Percentiles rank a stretch among this genome's conserved stretches.
Conservation (phyloP, 2,888 invertebrate genomes). For the Stramonita haemastoma region DNA sequence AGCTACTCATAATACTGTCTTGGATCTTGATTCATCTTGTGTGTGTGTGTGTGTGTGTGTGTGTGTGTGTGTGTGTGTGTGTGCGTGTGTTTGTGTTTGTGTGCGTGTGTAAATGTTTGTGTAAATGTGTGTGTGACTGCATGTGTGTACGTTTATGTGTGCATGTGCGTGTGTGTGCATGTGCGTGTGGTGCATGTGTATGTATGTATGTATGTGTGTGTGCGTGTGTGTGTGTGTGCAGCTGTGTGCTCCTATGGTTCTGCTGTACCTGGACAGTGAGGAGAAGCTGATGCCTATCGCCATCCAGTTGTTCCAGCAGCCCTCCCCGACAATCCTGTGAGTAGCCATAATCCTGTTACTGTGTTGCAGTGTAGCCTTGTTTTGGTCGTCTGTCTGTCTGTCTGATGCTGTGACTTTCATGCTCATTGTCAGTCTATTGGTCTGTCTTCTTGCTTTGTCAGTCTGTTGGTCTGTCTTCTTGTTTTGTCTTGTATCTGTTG, state of each 20-base stretch:
- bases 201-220: neutral
- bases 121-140: neutral
- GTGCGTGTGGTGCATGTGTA: neutral
- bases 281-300: conserved; percentile 77
- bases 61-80: neutral
- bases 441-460: neutral
- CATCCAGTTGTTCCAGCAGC: conserved; percentile 78
- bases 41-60: neutral
- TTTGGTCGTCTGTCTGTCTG: neutral
- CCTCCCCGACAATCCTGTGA: conserved; percentile 77
- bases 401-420: neutral
- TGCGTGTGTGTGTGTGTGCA: conserved; percentile 47
- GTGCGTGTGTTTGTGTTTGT: neutral
- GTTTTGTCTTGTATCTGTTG: neutral
- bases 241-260: conserved; percentile 77
- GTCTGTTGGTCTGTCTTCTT: neutral
- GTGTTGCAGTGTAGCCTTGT: neutral
- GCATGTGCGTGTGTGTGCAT: neutral
- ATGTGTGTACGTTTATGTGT: neutral
- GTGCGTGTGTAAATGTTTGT: neutral
- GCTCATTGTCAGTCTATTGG: neutral
- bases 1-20: too few species aligned
- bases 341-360: conserved; percentile 25
- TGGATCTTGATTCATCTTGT: neutral
- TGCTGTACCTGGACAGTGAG: conserved; percentile 77